These are phyloP conservation scores for Cavia porcellus DNA, from an alignment of 2,113 vertebrate genomes.

Conservation along the genomic window DNA sequence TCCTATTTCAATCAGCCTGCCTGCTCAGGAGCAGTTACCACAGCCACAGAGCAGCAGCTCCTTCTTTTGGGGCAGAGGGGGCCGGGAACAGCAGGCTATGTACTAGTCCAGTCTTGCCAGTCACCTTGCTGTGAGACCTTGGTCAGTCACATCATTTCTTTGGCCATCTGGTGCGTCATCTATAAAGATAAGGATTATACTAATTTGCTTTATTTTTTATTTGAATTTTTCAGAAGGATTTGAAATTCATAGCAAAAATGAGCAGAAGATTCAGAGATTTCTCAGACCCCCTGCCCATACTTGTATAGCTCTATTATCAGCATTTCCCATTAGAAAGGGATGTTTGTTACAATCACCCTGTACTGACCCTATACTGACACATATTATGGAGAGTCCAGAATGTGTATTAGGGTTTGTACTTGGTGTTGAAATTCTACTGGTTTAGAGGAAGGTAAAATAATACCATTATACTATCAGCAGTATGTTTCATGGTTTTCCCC, in stretches of 20 bases:
- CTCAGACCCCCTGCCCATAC: rapidly evolving
- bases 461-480: not conserved
- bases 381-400: not conserved
- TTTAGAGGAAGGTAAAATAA: not conserved
- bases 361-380: not conserved
- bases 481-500: no score
- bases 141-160: not conserved
- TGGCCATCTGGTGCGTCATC: not conserved
- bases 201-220: not conserved
- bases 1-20: not conserved
- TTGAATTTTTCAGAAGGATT: not conserved
- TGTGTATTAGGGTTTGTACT: not conserved
- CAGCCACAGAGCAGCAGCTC: not conserved
- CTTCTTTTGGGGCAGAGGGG: not conserved
- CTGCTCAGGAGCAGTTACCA: not conserved
- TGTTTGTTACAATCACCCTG: not conserved
- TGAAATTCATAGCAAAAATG: not conserved
- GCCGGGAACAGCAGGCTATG: rapidly evolving
- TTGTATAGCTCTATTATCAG: not conserved
- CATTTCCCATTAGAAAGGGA: not conserved
- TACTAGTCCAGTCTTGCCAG: not conserved
- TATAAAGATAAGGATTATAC: not conserved
- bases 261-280: not conserved
- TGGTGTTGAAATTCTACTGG: not conserved
- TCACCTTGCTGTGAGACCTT: not conserved